Evolutionary conservation across 2,113 vertebrate genomes (phyloP).

Genomic region (Orthonyx spaldingii): DNA sequence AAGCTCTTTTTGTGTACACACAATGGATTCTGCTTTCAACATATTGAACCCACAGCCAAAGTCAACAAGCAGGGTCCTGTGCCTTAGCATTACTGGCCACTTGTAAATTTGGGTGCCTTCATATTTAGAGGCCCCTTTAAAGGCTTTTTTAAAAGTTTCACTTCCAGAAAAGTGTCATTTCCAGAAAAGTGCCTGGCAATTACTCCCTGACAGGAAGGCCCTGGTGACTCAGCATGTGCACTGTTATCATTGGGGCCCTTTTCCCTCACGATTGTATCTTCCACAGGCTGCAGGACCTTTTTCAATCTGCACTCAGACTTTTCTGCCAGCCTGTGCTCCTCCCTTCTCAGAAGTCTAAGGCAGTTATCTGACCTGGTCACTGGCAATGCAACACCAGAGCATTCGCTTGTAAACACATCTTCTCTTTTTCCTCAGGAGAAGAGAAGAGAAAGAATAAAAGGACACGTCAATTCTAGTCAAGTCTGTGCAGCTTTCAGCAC

Average conservation of each 20-base stretch:
- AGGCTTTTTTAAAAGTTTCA: not conserved
- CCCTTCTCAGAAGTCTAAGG: not conserved
- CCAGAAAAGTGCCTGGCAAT: not conserved
- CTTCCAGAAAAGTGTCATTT: not conserved
- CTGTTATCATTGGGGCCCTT: not conserved
- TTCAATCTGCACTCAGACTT: not conserved
- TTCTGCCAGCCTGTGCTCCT: not conserved
- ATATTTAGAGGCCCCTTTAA: not conserved
- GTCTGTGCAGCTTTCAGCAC: not conserved
- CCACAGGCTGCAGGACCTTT: not conserved
- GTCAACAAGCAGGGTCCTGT: not conserved
- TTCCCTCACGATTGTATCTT: not conserved
- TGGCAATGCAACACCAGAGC: not conserved
- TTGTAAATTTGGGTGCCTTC: not conserved
- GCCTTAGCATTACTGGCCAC: not conserved
- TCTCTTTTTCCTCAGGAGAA: not conserved
- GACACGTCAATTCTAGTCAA: not conserved
- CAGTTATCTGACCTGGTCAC: not conserved
- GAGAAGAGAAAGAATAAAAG: not conserved
- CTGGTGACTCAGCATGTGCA: not conserved
- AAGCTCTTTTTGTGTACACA: not conserved
- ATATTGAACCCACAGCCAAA: not conserved
- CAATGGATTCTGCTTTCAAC: not conserved
- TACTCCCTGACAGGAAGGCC: not conserved
- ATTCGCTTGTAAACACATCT: not conserved